phyloP scores from a whole-genome alignment of 2,888 invertebrate species.

The Allolobophora icterica region DNA sequence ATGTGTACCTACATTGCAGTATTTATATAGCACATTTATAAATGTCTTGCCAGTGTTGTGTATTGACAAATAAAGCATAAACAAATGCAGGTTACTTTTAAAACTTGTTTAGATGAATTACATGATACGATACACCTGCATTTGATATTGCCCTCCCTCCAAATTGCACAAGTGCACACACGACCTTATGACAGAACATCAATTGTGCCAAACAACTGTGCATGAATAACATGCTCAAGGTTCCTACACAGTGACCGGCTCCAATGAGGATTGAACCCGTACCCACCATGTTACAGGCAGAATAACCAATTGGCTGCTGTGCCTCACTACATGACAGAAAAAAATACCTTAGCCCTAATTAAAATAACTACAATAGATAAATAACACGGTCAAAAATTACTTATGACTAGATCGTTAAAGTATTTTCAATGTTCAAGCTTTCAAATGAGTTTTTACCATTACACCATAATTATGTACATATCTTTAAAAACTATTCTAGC shows the following conservation, averaged over 20 bases:
- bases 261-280: too few species aligned
- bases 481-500: neutral
- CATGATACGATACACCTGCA: neutral
- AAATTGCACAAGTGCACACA: too few species aligned
- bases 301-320: too few species aligned
- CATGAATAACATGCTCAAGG: too few species aligned
- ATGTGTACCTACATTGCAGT: neutral
- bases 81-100: neutral
- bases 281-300: too few species aligned
- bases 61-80: neutral
- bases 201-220: too few species aligned
- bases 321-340: neutral
- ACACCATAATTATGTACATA: neutral
- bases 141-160: too few species aligned
- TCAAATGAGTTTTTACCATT: neutral
- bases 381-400: neutral
- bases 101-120: neutral
- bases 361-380: neutral
- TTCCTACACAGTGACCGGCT: too few species aligned
- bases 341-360: neutral
- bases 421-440: conserved; percentile 5
- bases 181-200: too few species aligned
- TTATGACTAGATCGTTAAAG: neutral
- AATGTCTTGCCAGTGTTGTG: neutral
- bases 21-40: neutral